phyloP scores from a whole-genome alignment of 1,140 invertebrate species.

The Cheumatopsyche charites region DNA sequence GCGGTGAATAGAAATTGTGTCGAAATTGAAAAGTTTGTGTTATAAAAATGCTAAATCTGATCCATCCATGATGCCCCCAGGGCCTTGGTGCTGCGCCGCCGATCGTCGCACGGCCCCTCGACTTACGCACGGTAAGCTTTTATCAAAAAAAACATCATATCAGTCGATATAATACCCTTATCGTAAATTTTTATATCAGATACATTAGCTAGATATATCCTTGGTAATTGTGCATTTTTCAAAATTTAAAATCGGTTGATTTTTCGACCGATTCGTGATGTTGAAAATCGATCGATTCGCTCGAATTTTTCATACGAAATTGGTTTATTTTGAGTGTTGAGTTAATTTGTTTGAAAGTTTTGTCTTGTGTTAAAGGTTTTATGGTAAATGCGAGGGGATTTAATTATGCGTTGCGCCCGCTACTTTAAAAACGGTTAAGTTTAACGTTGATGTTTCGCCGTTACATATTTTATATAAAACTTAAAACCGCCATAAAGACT shows the following conservation, averaged over 20 bases:
- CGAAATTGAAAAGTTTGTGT: conserved; percentile 31
- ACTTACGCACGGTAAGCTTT: conserved; percentile 52
- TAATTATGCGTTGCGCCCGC: conserved; percentile 9
- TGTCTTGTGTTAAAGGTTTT: neutral
- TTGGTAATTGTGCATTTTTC: neutral
- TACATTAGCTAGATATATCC: neutral
- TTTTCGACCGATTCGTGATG: too few species aligned
- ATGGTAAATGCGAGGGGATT: neutral
- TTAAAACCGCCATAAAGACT: neutral
- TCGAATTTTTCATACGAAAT: too few species aligned
- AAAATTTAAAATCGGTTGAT: neutral
- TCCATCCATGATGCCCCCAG: conserved; percentile 46
- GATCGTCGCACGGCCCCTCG: conserved; percentile 43
- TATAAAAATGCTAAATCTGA: conserved; percentile 42
- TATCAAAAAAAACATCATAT: neutral
- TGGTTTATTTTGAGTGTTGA: neutral
- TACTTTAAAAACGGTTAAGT: conserved; percentile 7
- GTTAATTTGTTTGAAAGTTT: conserved; percentile 5
- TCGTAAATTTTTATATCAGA: neutral
- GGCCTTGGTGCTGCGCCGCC: conserved; percentile 41
- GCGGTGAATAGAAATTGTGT: conserved; percentile 31
- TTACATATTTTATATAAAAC: conserved; percentile 17
- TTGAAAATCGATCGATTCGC: too few species aligned
- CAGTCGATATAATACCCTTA: neutral
- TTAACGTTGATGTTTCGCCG: neutral